These are phyloP conservation scores for Argyresthia goedartella DNA, from an alignment of 2,888 invertebrate genomes.

Conservation along the genomic window DNA sequence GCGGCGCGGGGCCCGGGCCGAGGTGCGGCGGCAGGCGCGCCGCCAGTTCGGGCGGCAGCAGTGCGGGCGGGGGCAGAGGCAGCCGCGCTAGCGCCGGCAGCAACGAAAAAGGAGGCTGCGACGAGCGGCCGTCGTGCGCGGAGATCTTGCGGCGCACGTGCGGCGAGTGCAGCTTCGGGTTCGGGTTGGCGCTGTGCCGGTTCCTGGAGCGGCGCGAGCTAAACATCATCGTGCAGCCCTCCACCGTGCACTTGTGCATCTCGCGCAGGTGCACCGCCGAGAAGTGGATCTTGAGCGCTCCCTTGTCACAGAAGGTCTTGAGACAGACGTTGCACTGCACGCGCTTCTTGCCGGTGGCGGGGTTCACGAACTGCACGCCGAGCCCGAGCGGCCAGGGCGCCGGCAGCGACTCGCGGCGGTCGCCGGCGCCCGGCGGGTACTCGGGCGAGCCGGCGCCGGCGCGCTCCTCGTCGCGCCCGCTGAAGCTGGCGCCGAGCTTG, in stretches of 20 bases:
- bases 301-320: constrained; percentile 99
- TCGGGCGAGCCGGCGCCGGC: constrained; percentile 51
- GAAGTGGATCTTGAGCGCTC: constrained; percentile 98
- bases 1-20: constrained; percentile 41
- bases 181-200: constrained; percentile 96
- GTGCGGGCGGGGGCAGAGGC: constrained; percentile 75
- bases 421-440: constrained; percentile 40
- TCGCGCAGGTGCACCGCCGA: constrained; percentile 97
- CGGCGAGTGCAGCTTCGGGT: constrained; percentile 97
- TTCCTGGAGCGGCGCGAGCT: constrained; percentile 95
- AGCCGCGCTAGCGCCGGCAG: constrained; percentile 78
- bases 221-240: constrained; percentile 98
- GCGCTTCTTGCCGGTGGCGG: constrained; percentile 93
- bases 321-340: constrained; percentile 98
- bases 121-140: constrained; percentile 91
- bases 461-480: constrained; percentile 58
- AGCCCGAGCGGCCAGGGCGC: constrained; percentile 85
- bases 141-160: constrained; percentile 93
- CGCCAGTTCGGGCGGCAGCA: constrained; percentile 72
- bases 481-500: constrained; percentile 77
- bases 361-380: constrained; percentile 90
- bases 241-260: constrained; percentile 99
- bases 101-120: constrained; percentile 84
- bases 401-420: constrained; percentile 52
- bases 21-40: constrained; percentile 38